A percentile compares a stretch with the other conserved stretches of the same genome.
Conservation (phyloP, 2,888 invertebrate species). For the Tetragonisca angustula region DNA sequence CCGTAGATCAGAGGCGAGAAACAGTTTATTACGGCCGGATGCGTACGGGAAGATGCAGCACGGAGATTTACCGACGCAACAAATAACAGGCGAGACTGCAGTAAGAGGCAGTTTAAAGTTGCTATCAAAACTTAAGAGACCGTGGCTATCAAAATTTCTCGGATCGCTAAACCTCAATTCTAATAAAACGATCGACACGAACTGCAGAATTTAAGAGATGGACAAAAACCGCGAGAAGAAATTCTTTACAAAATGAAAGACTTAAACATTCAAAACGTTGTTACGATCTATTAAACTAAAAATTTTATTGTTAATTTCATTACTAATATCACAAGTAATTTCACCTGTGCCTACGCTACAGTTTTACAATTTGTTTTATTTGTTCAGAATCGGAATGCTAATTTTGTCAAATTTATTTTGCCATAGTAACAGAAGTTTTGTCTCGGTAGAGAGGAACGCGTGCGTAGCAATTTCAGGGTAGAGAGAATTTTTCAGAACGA, state of each 20-base stretch:
- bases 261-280: too few relatives aligned
- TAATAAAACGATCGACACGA: neutral
- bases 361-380: neutral
- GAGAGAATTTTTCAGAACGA: neutral
- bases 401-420: too few relatives aligned
- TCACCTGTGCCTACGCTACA: neutral
- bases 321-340: neutral
- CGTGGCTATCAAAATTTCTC: neutral
- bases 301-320: neutral
- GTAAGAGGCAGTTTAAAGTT: neutral
- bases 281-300: neutral
- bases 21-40: conserved; percentile 23
- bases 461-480: neutral
- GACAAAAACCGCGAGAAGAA: neutral
- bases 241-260: neutral
- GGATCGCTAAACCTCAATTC: neutral
- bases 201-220: neutral
- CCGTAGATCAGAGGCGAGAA: conserved; percentile 16
- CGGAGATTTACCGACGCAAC: neutral
- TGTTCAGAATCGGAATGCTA: too few relatives aligned
- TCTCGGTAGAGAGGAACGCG: neutral
- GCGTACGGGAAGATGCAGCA: conserved; percentile 27
- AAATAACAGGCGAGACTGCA: neutral
- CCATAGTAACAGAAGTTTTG: neutral
- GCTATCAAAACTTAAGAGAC: neutral